Conservation (phyloP, 2,113 vertebrate genomes). For the Gadus macrocephalus region DNA sequence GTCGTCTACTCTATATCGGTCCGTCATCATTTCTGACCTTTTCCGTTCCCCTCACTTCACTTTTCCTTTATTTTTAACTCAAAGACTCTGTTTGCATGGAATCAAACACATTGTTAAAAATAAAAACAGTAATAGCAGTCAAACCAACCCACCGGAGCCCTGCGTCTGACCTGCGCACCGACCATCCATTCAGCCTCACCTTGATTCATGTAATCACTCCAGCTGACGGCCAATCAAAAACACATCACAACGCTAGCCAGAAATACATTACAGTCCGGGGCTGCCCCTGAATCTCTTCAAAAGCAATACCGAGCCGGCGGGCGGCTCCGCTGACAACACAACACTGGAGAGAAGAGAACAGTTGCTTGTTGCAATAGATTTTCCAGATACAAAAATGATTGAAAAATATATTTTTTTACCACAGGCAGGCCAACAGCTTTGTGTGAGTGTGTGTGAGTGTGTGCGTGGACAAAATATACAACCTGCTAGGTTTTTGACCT, state of each 20-base stretch:
- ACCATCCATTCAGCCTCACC: slow-evolving; percentile 30
- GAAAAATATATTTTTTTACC: slow-evolving; percentile 16
- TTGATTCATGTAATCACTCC: slow-evolving; percentile 35
- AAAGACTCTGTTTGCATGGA: slow-evolving; percentile 28
- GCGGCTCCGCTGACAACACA: background rate
- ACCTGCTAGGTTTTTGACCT: too few relatives aligned
- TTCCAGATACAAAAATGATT: slow-evolving; percentile 23
- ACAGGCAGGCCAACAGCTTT: slow-evolving; percentile 16
- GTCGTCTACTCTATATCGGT: slow-evolving; percentile 15
- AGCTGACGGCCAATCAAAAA: slow-evolving; percentile 47
- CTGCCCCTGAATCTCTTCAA: slow-evolving; percentile 22
- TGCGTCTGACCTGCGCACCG: slow-evolving; percentile 10
- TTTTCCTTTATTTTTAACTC: slow-evolving; percentile 37
- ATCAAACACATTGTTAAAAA: slow-evolving; percentile 4
- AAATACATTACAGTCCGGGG: too few relatives aligned
- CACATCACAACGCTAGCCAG: slow-evolving; percentile 14
- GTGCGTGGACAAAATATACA: background rate
- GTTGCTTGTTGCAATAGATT: slow-evolving; percentile 28
- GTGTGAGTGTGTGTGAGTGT: background rate
- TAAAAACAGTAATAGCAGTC: background rate
- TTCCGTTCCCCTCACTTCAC: slow-evolving; percentile 20
- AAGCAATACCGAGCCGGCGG: slow-evolving; percentile 27
- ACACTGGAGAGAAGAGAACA: slow-evolving; percentile 15
- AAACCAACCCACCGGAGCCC: slow-evolving; percentile 24
- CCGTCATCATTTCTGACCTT: slow-evolving; percentile 17